Base-by-base conservation (phyloP, 2,797 vertebrate genomes). In the Sus cebifrons region DNA sequence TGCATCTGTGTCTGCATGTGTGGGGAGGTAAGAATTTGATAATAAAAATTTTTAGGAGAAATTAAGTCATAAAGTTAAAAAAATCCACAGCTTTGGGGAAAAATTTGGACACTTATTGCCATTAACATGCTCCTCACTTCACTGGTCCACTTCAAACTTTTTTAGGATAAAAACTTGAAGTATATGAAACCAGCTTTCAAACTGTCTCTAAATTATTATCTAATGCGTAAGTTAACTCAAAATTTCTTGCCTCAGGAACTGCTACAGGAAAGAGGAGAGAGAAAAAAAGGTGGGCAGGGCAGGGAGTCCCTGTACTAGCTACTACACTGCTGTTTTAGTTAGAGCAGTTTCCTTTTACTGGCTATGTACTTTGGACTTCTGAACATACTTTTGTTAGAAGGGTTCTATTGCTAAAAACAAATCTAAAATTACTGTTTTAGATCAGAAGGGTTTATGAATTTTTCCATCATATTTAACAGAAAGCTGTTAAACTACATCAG, bases 161-260 rank as follows among this genome's bases (percentile, higher is more conserved):
- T 86, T 62, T 16, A 68, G 21, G 6, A 58, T 90, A 86, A 89
- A 93, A 58, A 79, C 81, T 8, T 93, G 56, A 92, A 86, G 49
- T 49, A 14, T 20, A 62, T 44, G 87, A 62, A 95, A 65, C 6
- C 52, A 92, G 32, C 52, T 67, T n/a, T n/a, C 14, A 87, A 71
- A 71, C 86, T 60, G 0, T 60, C 65, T 70, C 20, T 67, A 56
- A 91, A 83, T 4, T 88, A 95, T 64, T 87, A 89, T 15, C 29
- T 86, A 58, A 62, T n/a, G 13, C 20, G 65, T 36, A 96, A 78
- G 29, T 84, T 32, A 91, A 89, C 54, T 88, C 23, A 95, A 89
- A 93, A 73, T 78, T 93, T 92, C 83, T 82, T 81, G 8, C n/a
- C 75, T 96, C 25, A 93, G 65, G 15, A 96, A 91, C 27, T 65